Conservation (phyloP, 2,888 invertebrate genomes). For the Hirtodrosophila histrioides region DNA sequence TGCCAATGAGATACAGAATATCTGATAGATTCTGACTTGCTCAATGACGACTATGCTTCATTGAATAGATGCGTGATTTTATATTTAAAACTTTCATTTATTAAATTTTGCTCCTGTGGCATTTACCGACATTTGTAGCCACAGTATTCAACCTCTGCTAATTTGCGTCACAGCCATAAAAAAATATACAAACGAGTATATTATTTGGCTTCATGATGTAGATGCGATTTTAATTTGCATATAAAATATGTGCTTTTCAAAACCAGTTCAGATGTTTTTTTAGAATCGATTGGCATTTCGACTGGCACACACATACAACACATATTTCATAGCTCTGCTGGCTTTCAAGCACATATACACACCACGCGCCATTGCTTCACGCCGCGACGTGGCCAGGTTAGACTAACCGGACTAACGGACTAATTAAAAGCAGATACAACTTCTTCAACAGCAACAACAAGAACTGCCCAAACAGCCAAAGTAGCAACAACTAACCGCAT, state of each 20-base stretch:
- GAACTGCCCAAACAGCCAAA: slow-evolving; percentile 21
- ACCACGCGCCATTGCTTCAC: slow-evolving; percentile 40
- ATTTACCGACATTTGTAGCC: too few relatives aligned
- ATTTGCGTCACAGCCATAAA: slow-evolving; percentile 49
- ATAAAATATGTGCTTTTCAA: slow-evolving; percentile 53
- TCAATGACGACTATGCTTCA: too few relatives aligned
- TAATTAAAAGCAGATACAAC: slow-evolving; percentile 57
- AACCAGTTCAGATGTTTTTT: slow-evolving; percentile 66
- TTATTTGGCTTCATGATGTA: slow-evolving; percentile 31
- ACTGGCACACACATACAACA: slow-evolving; percentile 14
- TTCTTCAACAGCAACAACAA: slow-evolving; percentile 13
- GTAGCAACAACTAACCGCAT: slow-evolving; percentile 20
- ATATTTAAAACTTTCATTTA: neutral
- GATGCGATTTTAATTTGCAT: slow-evolving; percentile 54
- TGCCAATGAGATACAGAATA: too few relatives aligned
- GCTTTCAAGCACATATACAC: slow-evolving; percentile 65
- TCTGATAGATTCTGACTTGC: too few relatives aligned
- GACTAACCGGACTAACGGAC: slow-evolving; percentile 48
- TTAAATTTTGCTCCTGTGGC: too few relatives aligned
- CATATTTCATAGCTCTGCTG: slow-evolving; percentile 56
- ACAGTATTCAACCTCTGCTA: too few relatives aligned
- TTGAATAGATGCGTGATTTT: neutral
- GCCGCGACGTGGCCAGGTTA: slow-evolving; percentile 19
- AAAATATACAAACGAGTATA: slow-evolving; percentile 6
- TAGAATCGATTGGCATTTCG: slow-evolving; percentile 57